A percentile compares a stretch with the other conserved stretches of the same genome.
Conservation (phyloP, 2,113 vertebrate genomes). For the Candoia aspera region DNA sequence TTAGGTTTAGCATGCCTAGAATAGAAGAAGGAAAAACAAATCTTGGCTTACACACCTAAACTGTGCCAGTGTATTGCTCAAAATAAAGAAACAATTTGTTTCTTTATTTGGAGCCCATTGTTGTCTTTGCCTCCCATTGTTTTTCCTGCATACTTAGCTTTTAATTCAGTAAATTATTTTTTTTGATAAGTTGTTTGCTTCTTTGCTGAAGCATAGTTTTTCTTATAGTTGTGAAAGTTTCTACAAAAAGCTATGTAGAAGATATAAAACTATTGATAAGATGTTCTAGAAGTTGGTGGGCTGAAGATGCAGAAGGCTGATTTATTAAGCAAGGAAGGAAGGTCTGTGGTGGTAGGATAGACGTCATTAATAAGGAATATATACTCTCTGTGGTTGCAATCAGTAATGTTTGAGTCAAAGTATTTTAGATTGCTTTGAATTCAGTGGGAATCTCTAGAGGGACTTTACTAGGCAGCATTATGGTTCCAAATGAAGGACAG, state of each 20-base stretch:
- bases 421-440: constrained; percentile 26
- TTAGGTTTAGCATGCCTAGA: neutral
- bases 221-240: neutral
- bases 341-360: neutral
- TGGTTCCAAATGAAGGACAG: constrained; percentile 41
- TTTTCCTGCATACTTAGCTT: neutral
- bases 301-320: neutral
- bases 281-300: constrained; percentile 2
- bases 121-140: neutral
- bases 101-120: neutral
- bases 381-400: neutral
- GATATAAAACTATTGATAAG: neutral
- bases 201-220: neutral
- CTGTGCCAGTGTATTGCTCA: neutral
- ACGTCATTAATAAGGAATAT: neutral
- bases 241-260: too few species aligned
- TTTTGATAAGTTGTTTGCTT: neutral
- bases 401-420: constrained; percentile 19
- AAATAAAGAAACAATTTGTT: too few species aligned
- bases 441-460: constrained; percentile 1
- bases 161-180: neutral
- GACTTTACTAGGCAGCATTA: neutral
- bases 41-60: neutral
- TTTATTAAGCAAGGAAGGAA: neutral
- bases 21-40: neutral